Conservation (phyloP, 2,797 vertebrate genomes). For the Novumbra hubbsi region DNA sequence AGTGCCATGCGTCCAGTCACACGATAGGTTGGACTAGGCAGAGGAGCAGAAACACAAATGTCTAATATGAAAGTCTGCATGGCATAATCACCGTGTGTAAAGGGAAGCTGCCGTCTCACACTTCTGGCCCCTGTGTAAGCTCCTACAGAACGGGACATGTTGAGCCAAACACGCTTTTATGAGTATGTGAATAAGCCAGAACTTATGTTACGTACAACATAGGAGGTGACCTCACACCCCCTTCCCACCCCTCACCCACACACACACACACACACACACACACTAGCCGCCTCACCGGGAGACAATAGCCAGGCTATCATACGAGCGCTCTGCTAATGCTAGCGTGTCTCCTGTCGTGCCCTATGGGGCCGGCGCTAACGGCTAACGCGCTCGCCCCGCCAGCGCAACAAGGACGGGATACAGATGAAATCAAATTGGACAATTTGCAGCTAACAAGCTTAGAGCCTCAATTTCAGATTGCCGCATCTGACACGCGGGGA, state of each 20-base stretch:
- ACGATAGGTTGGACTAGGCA: not conserved
- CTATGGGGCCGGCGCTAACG: conserved; percentile 48
- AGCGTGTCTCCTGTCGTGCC: conserved; percentile 42
- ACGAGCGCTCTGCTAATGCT: conserved; percentile 23
- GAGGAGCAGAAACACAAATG: not conserved
- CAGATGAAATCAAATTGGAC: conserved; percentile 66
- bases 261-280: conserved; percentile 7
- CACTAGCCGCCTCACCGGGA: not conserved
- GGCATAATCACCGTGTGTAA: no score
- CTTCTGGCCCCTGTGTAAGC: not conserved
- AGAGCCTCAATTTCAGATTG: conserved; percentile 50
- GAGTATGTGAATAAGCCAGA: not conserved
- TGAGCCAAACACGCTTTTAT: no score
- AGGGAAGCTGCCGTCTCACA: not conserved
- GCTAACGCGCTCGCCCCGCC: conserved; percentile 40
- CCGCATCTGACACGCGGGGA: conserved; percentile 2
- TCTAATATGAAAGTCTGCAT: not conserved
- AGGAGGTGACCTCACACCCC: not conserved
- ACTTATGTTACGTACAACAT: not conserved
- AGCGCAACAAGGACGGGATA: conserved; percentile 59
- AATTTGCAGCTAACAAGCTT: conserved; percentile 69
- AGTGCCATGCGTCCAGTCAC: conserved; percentile 40
- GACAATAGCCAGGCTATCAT: conserved; percentile 41
- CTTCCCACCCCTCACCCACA: not conserved
- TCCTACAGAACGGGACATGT: not conserved